Conservation (phyloP, 2,888 invertebrate genomes). For the Callosobruchus maculatus region DNA sequence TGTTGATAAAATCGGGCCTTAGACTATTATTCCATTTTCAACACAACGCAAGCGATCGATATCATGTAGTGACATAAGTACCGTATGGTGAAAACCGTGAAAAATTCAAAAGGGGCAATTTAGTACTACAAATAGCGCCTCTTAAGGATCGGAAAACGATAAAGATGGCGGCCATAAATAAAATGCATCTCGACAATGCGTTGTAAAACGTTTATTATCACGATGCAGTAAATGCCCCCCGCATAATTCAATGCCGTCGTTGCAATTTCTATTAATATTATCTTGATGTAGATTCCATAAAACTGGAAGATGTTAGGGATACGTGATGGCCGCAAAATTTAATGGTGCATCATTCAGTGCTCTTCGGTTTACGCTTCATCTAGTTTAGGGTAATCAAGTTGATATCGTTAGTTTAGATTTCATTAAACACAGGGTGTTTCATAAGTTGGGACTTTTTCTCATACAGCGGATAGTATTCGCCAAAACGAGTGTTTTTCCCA, state of each 20-base stretch:
- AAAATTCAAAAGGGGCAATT: not conserved
- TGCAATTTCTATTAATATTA: not conserved
- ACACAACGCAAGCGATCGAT: no score
- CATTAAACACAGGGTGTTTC: no score
- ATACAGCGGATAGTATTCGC: no score
- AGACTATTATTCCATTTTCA: no score
- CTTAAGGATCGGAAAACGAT: not conserved
- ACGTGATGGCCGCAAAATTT: not conserved
- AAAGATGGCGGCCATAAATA: not conserved
- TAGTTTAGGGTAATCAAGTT: no score
- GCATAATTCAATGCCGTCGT: not conserved
- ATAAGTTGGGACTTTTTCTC: no score
- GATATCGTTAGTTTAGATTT: no score
- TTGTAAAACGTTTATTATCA: not conserved
- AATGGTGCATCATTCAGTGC: no score
- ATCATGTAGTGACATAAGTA: no score
- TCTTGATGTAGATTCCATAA: not conserved
- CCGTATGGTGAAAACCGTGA: not conserved
- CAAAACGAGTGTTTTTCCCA: no score
- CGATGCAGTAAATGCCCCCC: not conserved
- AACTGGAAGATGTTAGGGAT: not conserved
- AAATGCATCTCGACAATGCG: not conserved
- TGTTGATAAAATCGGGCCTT: no score
- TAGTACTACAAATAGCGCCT: not conserved
- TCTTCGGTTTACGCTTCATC: no score